phyloP scores from a whole-genome alignment of 1,140 invertebrate species.

The Zaprionus taronus region DNA sequence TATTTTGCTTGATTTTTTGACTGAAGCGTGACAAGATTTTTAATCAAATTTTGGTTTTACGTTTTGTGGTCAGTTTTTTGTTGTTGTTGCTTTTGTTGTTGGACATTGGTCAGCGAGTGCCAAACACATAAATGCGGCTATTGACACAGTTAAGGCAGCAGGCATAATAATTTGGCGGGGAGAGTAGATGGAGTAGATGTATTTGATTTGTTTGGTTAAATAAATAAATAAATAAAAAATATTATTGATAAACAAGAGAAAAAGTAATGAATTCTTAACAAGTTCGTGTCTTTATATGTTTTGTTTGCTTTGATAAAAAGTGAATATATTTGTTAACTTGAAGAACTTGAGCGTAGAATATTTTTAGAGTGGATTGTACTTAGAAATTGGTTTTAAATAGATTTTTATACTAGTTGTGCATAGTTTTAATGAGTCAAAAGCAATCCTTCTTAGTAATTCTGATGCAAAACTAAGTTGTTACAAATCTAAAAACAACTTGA shows the following conservation, averaged over 20 bases:
- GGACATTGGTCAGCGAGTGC: constrained; percentile 38
- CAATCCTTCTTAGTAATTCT: too few species aligned
- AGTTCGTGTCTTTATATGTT: neutral
- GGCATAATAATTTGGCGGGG: constrained; percentile 58
- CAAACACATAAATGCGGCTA: constrained; percentile 74
- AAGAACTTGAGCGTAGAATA: too few species aligned
- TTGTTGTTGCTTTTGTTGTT: neutral
- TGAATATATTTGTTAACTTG: too few species aligned
- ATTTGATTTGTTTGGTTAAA: constrained; percentile 11
- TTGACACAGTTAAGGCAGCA: constrained; percentile 71
- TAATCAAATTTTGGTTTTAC: constrained; percentile 59
- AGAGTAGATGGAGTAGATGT: constrained; percentile 50
- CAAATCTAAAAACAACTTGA: neutral
- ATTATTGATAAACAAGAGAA: constrained; percentile 5
- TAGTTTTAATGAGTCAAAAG: neutral
- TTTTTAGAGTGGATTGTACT: too few species aligned
- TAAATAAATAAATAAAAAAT: constrained; percentile 7
- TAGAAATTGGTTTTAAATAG: neutral
- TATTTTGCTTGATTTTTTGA: constrained; percentile 56
- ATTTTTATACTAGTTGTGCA: neutral
- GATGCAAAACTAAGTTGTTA: too few species aligned
- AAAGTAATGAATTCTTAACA: neutral
- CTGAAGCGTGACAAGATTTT: constrained; percentile 79
- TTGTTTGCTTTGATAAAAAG: too few species aligned
- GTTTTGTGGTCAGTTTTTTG: neutral